Evolutionary conservation across 30 jellyfish, hydroid and myxozoan genomes (phyloP).

Genomic region (Chironex yamaguchii): DNA sequence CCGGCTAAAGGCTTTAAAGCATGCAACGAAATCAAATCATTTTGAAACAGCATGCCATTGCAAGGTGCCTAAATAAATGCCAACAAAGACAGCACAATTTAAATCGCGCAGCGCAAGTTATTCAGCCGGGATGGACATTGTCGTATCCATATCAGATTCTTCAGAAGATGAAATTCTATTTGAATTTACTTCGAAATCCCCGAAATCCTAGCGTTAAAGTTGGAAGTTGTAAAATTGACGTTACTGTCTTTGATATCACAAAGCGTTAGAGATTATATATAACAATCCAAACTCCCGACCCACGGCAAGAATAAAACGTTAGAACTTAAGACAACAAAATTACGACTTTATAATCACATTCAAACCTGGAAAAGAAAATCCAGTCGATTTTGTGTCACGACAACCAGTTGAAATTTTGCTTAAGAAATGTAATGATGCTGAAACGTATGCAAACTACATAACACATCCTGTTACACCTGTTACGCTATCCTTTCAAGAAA

Average conservation of each 20-base stretch:
- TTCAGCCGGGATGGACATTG: neutral
- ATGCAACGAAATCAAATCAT: neutral
- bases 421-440: too few species aligned
- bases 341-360: neutral
- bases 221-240: neutral
- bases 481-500: too few species aligned
- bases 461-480: too few species aligned
- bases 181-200: neutral
- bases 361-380: neutral
- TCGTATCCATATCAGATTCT: neutral
- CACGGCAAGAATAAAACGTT: slow-evolving; percentile 15
- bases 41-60: neutral
- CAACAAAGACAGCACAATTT: neutral
- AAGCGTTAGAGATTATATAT: slow-evolving; percentile 12
- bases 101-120: neutral
- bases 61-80: neutral
- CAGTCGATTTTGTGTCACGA: too few species aligned
- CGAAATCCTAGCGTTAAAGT: neutral
- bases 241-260: slow-evolving; percentile 4
- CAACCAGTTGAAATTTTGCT: too few species aligned
- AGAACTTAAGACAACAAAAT: slow-evolving; percentile 22
- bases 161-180: neutral
- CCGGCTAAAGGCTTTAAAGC: slow-evolving; percentile 4
- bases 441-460: too few species aligned
- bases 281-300: slow-evolving; percentile 16